Percentiles rank a stretch among this genome's conserved stretches.
phyloP scores from a whole-genome alignment of 2,113 vertebrate species.

The Morone chrysops region DNA sequence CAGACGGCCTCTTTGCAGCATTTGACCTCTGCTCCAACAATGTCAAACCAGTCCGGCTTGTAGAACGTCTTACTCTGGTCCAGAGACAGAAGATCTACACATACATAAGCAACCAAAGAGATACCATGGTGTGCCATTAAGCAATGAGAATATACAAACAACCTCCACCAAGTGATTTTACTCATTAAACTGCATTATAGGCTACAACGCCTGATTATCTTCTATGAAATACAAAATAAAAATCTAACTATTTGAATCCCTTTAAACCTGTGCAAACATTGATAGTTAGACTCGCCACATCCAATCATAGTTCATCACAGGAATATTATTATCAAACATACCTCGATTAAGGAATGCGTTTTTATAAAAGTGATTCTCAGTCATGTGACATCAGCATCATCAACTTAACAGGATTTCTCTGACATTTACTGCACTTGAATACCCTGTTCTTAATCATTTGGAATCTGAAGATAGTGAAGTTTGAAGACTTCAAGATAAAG shows the following conservation, averaged over 20 bases:
- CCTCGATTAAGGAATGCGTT: not conserved
- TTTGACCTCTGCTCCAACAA: conserved; percentile 96
- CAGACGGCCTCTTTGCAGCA: conserved; percentile 98
- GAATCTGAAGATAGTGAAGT: not conserved
- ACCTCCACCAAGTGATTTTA: not conserved
- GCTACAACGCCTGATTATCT: not conserved
- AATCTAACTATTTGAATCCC: not conserved
- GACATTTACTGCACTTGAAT: not conserved
- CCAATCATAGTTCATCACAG: not conserved
- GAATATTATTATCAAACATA: not conserved
- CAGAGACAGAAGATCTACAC: conserved; percentile 91
- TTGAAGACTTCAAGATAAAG: not conserved
- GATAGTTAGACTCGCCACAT: too few species aligned
- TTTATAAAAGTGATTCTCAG: not conserved
- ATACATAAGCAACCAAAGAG: not conserved
- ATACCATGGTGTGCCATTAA: not conserved
- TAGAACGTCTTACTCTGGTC: conserved; percentile 99
- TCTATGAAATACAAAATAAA: not conserved
- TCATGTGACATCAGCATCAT: not conserved
- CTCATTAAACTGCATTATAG: not conserved
- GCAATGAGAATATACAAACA: not conserved
- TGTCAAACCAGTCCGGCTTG: conserved; percentile 99
- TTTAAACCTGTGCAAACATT: not conserved
- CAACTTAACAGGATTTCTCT: not conserved
- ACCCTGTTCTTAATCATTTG: not conserved